Evolutionary conservation across 2,113 vertebrate species (phyloP).

Genomic region (Pelmatolapia mariae): DNA sequence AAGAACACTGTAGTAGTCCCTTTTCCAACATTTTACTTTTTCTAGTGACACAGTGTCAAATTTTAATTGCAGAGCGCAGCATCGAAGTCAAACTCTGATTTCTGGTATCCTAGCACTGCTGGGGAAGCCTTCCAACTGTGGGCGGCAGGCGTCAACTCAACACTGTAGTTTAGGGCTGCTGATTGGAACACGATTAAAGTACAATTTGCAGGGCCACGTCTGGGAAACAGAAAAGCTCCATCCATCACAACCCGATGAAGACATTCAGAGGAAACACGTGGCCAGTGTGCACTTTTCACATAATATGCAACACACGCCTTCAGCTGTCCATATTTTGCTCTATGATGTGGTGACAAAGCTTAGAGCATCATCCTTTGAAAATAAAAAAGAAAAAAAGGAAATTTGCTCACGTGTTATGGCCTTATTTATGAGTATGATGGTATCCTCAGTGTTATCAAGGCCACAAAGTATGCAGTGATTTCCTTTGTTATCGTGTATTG

Average conservation of each 20-base stretch:
- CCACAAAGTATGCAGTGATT: neutral
- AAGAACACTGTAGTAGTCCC: neutral
- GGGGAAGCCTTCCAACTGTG: neutral
- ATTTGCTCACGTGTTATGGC: neutral
- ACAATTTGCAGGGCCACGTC: conserved; percentile 8
- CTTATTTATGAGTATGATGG: neutral
- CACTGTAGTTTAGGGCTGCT: conserved; percentile 4
- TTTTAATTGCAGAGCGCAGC: neutral
- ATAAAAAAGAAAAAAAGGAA: neutral
- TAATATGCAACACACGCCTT: neutral
- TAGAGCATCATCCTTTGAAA: neutral
- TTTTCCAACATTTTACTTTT: neutral
- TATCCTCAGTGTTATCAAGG: neutral
- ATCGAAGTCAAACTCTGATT: neutral
- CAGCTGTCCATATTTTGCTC: neutral
- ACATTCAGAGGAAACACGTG: conserved; percentile 18
- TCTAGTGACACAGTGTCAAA: neutral
- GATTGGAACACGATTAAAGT: conserved; percentile 39
- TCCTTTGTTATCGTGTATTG: neutral
- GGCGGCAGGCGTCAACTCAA: conserved; percentile 5
- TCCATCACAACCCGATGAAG: conserved; percentile 34
- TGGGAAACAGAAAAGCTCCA: conserved; percentile 10
- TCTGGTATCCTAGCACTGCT: neutral
- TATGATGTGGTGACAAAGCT: neutral
- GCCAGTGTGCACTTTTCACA: neutral